A percentile compares a stretch with the other conserved stretches of the same genome.
These are phyloP conservation scores for Moxostoma hubbsi DNA, from an alignment of 2,797 vertebrate genomes.

Conservation along the genomic window DNA sequence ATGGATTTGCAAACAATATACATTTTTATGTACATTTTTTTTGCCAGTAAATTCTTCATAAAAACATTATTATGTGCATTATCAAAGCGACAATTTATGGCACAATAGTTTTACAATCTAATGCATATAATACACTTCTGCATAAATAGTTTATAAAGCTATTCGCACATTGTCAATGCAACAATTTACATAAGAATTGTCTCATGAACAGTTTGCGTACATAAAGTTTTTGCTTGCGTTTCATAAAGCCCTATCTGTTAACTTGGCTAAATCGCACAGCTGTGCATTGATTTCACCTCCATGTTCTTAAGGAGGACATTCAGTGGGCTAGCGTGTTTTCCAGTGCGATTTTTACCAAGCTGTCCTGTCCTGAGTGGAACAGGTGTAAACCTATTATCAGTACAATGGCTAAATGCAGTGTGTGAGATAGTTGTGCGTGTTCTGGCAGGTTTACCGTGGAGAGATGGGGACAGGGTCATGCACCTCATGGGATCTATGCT, in stretches of 20 bases:
- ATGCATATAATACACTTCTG: too few relatives aligned
- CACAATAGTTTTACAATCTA: too few relatives aligned
- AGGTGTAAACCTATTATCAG: conserved; percentile 67
- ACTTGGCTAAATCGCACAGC: neutral
- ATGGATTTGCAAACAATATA: too few relatives aligned
- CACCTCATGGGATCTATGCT: conserved; percentile 64
- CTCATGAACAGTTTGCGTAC: too few relatives aligned
- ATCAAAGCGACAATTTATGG: too few relatives aligned
- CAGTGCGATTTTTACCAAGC: conserved; percentile 35
- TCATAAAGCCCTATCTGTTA: neutral
- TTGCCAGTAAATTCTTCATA: too few relatives aligned
- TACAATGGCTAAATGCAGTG: conserved; percentile 53
- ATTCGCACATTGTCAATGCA: too few relatives aligned
- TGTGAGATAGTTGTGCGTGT: conserved; percentile 57
- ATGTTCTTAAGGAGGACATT: conserved; percentile 22
- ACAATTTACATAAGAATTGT: too few relatives aligned
- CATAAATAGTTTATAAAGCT: too few relatives aligned
- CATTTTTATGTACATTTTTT: too few relatives aligned
- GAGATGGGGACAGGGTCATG: conserved; percentile 58
- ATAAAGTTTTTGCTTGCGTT: neutral
- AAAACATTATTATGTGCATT: too few relatives aligned
- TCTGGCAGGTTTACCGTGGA: conserved; percentile 53
- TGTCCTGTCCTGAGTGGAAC: conserved; percentile 60
- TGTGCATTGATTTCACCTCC: conserved; percentile 22
- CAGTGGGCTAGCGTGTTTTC: neutral